Base-by-base conservation (phyloP, 2,888 invertebrate genomes). In the Iselma pallidipennis region DNA sequence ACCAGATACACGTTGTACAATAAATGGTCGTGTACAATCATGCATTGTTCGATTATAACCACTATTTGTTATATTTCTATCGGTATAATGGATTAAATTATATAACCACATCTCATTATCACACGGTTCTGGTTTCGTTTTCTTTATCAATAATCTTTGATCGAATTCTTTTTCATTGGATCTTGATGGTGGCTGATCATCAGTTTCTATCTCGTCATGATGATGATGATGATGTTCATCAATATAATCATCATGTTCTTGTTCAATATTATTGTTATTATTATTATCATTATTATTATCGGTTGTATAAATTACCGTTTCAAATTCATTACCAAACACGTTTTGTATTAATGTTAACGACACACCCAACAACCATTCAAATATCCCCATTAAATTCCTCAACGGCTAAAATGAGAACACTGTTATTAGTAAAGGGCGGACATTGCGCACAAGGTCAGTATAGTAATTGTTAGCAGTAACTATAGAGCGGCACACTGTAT, bases 71-170 rank as follows among this genome's bases (percentile, higher is more conserved):
- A 77, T 74, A 59, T 80, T 79, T 50, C 76, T 71, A 25, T 79
- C 78, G 2, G 75, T 74, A 59, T 80, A 80, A 61, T 78, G 76
- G 0, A 78, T 72, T 53, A 82, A 63, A n/a, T 74, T 78, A 61
- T 81, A 82, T 7, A 82, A 60, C 69, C 74, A 79, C 69, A 81
- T 73, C 59, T 91, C 89, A 76, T 92, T 87, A 78, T 96, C 95
- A 80, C 95, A 96, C 1, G 94, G 90, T 68, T 92, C 90, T 1
- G 94, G 93, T 60, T 91, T 86, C 0, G 95, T 95, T 73, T 93
- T 85, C 72, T 90, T 90, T 71, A 92, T 88, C 42, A 89, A 81
- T 1, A 91, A 86, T 54, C 75, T 64, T 5, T 73, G 75, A 78
- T 88, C 86, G 75, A 88, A 83, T 71, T 80, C 80, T 63, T 87